Percentiles rank a stretch among this genome's conserved stretches.
These are phyloP conservation scores for Trachelus iudaicus DNA, from an alignment of 2,888 invertebrate genomes.

Conservation along the genomic window DNA sequence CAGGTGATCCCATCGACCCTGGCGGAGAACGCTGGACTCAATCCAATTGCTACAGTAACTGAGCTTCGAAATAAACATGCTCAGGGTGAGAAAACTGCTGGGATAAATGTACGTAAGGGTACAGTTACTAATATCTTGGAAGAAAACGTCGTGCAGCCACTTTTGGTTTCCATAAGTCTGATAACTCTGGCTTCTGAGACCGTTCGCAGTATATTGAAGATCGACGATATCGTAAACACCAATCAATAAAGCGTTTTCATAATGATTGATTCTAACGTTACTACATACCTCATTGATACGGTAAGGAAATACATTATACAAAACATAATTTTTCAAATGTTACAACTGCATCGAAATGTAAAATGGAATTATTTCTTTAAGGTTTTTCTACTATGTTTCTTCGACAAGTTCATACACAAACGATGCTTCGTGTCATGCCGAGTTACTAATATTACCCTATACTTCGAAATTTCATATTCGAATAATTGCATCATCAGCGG, in stretches of 20 bases:
- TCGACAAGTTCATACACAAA: neutral
- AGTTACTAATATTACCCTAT: neutral
- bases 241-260: slow-evolving; percentile 43
- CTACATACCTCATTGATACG: neutral
- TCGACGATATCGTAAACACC: slow-evolving; percentile 95
- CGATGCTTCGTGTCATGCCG: neutral
- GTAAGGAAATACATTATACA: neutral
- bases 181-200: slow-evolving; percentile 96
- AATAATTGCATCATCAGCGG: neutral
- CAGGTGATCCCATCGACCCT: slow-evolving; percentile 87
- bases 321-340: neutral
- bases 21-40: slow-evolving; percentile 92
- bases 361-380: neutral
- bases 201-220: slow-evolving; percentile 97
- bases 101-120: slow-evolving; percentile 97
- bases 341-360: neutral
- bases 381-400: neutral
- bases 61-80: slow-evolving; percentile 95
- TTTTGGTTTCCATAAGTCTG: slow-evolving; percentile 94
- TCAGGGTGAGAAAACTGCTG: slow-evolving; percentile 84
- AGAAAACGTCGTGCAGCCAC: slow-evolving; percentile 97
- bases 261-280: neutral
- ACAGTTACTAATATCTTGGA: slow-evolving; percentile 96
- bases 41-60: slow-evolving; percentile 95
- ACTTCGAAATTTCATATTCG: neutral